Conservation (phyloP, 2,797 vertebrate species). For the Gymnodraco acuticeps region DNA sequence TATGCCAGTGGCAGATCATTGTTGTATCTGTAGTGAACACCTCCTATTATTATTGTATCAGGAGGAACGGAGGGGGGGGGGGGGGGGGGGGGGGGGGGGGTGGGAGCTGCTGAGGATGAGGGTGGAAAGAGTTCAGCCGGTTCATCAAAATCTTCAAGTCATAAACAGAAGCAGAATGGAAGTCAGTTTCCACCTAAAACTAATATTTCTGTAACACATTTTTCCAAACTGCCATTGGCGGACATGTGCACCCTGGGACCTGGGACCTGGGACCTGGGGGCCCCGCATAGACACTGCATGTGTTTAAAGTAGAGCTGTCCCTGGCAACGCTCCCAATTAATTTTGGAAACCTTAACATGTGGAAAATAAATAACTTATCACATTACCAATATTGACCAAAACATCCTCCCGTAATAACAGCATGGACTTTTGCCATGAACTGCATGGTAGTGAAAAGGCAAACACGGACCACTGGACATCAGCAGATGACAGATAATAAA, state of each 20-base stretch:
- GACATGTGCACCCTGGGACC: neutral
- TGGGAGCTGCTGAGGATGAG: conserved; percentile 19
- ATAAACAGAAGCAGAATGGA: conserved; percentile 12
- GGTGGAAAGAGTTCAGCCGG: neutral
- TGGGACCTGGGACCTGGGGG: too few relatives aligned
- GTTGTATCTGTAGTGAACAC: conserved; percentile 22
- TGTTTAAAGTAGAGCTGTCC: too few relatives aligned
- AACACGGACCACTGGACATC: too few relatives aligned
- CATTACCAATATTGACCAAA: too few relatives aligned
- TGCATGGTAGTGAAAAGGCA: too few relatives aligned
- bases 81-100: conserved; percentile 4
- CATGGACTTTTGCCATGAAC: too few relatives aligned
- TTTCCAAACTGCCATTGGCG: neutral
- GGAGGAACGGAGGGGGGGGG: neutral
- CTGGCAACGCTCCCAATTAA: too few relatives aligned
- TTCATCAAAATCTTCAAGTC: conserved; percentile 6
- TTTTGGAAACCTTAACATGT: too few relatives aligned
- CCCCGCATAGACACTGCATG: neutral
- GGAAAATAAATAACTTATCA: too few relatives aligned
- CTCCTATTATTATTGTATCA: conserved; percentile 39
- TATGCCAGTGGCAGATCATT: conserved; percentile 25
- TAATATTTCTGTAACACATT: neutral
- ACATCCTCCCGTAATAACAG: too few relatives aligned
- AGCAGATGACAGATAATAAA: too few relatives aligned
- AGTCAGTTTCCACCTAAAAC: neutral